Evolutionary conservation across 1,140 invertebrate species (phyloP), one percentile per base, ranked within the genome.

Genomic region (Diabrotica virgifera): DNA sequence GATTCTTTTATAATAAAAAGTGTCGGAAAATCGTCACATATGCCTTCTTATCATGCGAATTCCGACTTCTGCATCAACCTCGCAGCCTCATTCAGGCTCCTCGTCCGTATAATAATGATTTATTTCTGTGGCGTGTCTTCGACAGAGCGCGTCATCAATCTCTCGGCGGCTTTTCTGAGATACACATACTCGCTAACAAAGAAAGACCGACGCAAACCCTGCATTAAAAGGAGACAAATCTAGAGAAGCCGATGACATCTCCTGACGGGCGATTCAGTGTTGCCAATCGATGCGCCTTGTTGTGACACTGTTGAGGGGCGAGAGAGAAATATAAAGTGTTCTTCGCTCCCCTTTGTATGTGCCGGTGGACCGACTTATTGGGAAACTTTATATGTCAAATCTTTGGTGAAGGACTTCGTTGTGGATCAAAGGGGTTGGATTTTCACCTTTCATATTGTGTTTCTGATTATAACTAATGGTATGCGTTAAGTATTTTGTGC

Each of bases 281-380:
- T 61, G 36, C 63, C 68, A 70, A 70, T 70, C 65, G 68, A 70
- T 68, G 68, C 59, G 68, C 62, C 68, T 67, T 70, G 65, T 70
- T 57, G 63, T 65, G 62, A 67, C 68, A 67, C 52, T 46, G 65
- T 64, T 59, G 63, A 70, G 66, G 66, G 67, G 66, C 51, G 62
- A 67, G 56, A 46, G 40, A 46, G 40, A 46, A 46, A 46, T 46
- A 46, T 46, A 46, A 46, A 46, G 40, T 46, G 40, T 46, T 46
- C 40, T 46, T 46, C 40, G 40, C 40, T 46, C 40, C 40, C 40
- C 40, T n/a, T 61, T 58, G 56, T 67, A 62, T 59, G 62, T 52
- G 53, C 51, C 58, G 50, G 59, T 38, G 38, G 38, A 24, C 13
- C 9, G 56, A 61, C 64, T 66, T 61, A 36, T 61, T 46, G 55